These are phyloP conservation scores for Ditula angustiorana DNA, from an alignment of 2,888 invertebrate species.

Conservation along the genomic window DNA sequence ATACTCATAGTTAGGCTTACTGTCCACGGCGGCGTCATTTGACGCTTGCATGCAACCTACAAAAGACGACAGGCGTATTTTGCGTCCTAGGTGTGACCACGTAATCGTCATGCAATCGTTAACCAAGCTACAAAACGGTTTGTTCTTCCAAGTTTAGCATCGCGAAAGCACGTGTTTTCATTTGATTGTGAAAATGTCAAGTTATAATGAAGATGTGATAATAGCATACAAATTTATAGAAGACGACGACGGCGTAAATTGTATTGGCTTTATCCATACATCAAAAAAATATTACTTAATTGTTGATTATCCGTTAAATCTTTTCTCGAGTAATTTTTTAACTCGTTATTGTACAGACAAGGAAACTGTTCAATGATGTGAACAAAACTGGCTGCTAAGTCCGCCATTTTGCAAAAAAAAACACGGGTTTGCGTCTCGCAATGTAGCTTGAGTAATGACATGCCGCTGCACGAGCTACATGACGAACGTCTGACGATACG, in stretches of 20 bases:
- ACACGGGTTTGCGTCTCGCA: not conserved
- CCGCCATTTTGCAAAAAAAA: not conserved
- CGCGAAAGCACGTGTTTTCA: no score
- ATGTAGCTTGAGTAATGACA: no score
- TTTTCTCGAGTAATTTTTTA: no score
- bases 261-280: not conserved
- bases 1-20: not conserved
- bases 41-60: not conserved
- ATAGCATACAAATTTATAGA: not conserved
- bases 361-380: no score
- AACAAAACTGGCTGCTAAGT: not conserved
- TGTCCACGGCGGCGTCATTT: not conserved
- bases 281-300: not conserved
- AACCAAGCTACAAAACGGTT: not conserved
- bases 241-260: not conserved
- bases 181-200: not conserved
- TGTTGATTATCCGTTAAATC: not conserved
- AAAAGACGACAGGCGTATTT: not conserved
- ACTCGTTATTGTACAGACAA: no score
- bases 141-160: not conserved
- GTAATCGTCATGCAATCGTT: no score
- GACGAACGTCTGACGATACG: not conserved
- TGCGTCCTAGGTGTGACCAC: not conserved
- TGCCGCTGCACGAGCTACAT: not conserved
- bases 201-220: not conserved